Base-by-base conservation (phyloP, 2,797 vertebrate genomes). In the Acipenser transmontanus region DNA sequence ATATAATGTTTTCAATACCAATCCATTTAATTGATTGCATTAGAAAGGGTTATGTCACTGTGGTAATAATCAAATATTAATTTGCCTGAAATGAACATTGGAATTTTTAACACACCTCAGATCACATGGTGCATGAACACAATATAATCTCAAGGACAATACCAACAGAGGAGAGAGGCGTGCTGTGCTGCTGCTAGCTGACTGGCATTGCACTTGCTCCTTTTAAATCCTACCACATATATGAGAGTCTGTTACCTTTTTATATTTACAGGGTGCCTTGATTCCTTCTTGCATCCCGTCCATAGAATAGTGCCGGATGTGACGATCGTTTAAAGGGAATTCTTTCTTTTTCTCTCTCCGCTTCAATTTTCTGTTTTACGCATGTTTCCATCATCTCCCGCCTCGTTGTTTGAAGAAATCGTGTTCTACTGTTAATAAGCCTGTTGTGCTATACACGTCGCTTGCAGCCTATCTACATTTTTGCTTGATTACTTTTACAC, bases 11-110 rank as follows among this genome's bases (percentile, higher is more conserved):
- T 74, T 76, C 65, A 47, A 62, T 64, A 75, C 64, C 71, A 67
- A 69, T 69, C 60, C 57, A 49, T 75, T 70, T 75, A 50, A 10
- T 62, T 49, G 61, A 62, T 78, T 73, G 73, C 72, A 74, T 81
- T 69, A 78, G 70, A 69, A 50, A 69, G 50, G 47, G 66, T 70
- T 77, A 63, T 66, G 71, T 66, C 17, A 52, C 68, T 71, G 70
- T 17, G 20, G 69, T 2, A 13, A 49, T 50, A 76, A 73, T 68
- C 50, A 62, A 68, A 78, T 78, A 75, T 77, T 78, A 74, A 80
- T 84, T 83, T 79, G 77, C 63, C 70, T 78, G 70, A 84, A 83
- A 67, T 71, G 75, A 79, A 83, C 80, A 81, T 74, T n/a, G n/a
- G n/a, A n/a, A n/a, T n/a, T n/a, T n/a, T n/a, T n/a, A n/a, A n/a